Conservation (phyloP, 2,888 invertebrate genomes). For the Nomada ruficornis region DNA sequence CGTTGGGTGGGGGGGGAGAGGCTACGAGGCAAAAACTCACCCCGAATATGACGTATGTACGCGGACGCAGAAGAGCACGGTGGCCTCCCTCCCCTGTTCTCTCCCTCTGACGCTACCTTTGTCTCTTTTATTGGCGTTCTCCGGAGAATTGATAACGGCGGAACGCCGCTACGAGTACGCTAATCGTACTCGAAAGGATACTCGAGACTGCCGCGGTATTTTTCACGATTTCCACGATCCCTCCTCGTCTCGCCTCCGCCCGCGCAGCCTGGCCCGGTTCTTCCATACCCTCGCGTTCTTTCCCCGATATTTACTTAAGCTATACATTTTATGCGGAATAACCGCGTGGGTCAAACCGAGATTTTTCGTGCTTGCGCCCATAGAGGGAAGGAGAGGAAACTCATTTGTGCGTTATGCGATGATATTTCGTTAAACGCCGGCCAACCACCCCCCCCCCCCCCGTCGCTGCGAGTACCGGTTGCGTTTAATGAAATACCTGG, state of each 20-base stretch:
- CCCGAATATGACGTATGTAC: slow-evolving; percentile 72
- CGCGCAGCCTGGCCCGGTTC: slow-evolving; percentile 33
- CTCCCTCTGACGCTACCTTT: slow-evolving; percentile 70
- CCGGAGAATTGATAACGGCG: slow-evolving; percentile 79
- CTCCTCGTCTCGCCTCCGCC: slow-evolving; percentile 40
- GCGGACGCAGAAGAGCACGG: slow-evolving; percentile 66
- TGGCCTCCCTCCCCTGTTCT: slow-evolving; percentile 58
- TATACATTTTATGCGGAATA: slow-evolving; percentile 63
- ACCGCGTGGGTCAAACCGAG: slow-evolving; percentile 63
- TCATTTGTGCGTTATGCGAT: slow-evolving; percentile 58
- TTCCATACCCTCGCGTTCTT: slow-evolving; percentile 55
- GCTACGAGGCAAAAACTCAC: slow-evolving; percentile 61
- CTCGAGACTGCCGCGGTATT: slow-evolving; percentile 75
- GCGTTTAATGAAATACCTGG: slow-evolving; percentile 45
- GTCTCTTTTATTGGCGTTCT: slow-evolving; percentile 80
- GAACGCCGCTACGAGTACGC: slow-evolving; percentile 74
- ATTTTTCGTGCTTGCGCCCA: slow-evolving; percentile 52
- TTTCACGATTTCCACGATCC: slow-evolving; percentile 72
- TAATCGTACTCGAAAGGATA: slow-evolving; percentile 76
- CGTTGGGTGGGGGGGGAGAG: too few species aligned
- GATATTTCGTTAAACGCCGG: slow-evolving; percentile 53
- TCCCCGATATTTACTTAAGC: slow-evolving; percentile 70
- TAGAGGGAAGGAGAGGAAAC: slow-evolving; percentile 18
- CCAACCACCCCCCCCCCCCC: not conserved
- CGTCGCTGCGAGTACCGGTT: not conserved